Percentiles rank a stretch among this genome's conserved stretches.
Evolutionary conservation across 2,113 vertebrate species (phyloP).

Genomic region (Chlamydotis undulata): DNA sequence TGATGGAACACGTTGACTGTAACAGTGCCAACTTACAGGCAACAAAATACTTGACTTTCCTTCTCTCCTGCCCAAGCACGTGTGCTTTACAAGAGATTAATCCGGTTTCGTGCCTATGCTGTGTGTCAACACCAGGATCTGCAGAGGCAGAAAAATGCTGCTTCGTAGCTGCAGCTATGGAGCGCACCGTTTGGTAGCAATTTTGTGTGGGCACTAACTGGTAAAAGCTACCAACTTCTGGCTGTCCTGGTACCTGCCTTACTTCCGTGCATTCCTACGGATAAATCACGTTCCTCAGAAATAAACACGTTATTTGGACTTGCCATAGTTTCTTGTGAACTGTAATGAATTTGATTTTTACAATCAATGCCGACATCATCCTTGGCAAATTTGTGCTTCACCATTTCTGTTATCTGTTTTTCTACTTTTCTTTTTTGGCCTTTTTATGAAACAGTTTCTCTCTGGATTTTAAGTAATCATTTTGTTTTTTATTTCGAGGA

Average conservation of each 20-base stretch:
- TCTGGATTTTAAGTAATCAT: not conserved
- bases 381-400: not conserved
- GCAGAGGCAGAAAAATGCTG: not conserved
- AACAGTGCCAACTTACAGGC: no score
- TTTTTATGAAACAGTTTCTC: not conserved
- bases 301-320: no score
- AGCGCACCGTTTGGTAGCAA: not conserved
- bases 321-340: no score
- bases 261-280: no score
- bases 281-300: no score
- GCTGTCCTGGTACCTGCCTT: not conserved
- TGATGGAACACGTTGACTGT: no score
- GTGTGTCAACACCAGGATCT: not conserved
- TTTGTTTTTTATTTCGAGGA: no score
- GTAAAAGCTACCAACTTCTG: not conserved
- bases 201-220: not conserved
- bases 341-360: no score
- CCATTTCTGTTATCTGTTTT: not conserved
- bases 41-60: not conserved
- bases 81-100: not conserved
- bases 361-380: no score
- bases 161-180: not conserved
- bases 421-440: not conserved
- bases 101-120: no score
- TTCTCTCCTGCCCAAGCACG: not conserved